Evolutionary conservation across 2,113 vertebrate species (phyloP), one percentile per base, ranked within the genome.

Genomic region (Phalacrocorax aristotelis): DNA sequence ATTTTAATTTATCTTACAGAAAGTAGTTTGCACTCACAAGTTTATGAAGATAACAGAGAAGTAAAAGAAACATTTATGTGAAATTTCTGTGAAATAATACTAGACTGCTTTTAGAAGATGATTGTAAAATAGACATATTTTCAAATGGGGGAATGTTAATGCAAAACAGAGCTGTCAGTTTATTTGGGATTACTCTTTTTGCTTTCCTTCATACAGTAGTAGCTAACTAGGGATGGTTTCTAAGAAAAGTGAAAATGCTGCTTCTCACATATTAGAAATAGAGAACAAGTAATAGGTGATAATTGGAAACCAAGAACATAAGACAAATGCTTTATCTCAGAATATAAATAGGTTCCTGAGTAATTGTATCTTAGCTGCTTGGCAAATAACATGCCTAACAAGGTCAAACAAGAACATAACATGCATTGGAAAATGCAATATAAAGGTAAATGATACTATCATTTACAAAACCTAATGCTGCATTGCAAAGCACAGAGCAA

Each of bases 281-380:
- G 6, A 83, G 21, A 93, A 80, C 18, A 77, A 80, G 34, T 66
- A 81, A 79, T 57, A 42, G 64, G 36, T 82, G 71, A 83, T 65
- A 48, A 60, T 11, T 87, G 18, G 25, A 93, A 95, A 89, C 34
- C 16, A 64, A 85, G 84, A 95, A 29, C 4, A 66, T 20, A 68
- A 93, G 76, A 89, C n/a, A 95, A 71, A 58, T 49, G 58, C 13
- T 79, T 90, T 88, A 30, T 93, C 93, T 93, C n/a, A 70, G 78
- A 51, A 83, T 54, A 66, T 1, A 3, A 75, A 81, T 13, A 72
- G 65, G 11, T 87, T 83, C 36, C 55, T 62, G 40, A 48, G 16
- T 36, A 93, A 49, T 87, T 16, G 3, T 78, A n/a, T 61, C 6
- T 64, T 36, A 78, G 54, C 8, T 58, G 11, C 7, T 42, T 94